phyloP scores from a whole-genome alignment of 1,140 invertebrate species.

The Drosophila eugracilis region DNA sequence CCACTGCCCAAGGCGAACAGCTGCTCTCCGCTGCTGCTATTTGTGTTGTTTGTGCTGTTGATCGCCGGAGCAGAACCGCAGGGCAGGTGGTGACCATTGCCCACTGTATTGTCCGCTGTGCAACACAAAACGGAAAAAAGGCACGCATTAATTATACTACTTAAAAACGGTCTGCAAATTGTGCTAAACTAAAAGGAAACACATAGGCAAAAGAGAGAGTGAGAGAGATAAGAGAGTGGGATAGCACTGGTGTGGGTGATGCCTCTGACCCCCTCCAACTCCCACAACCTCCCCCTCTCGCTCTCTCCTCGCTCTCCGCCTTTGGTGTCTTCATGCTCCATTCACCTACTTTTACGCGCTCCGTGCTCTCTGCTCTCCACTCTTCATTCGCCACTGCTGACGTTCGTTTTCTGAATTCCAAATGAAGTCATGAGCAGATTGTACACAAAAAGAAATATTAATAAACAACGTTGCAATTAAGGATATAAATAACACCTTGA shows the following conservation, averaged over 20 bases:
- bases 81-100: slow-evolving; percentile 75
- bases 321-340: slow-evolving; percentile 74
- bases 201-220: slow-evolving; percentile 8
- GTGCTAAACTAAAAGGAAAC: slow-evolving; percentile 15
- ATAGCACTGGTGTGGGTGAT: slow-evolving; percentile 21
- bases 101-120: slow-evolving; percentile 1
- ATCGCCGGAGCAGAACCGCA: slow-evolving; percentile 74
- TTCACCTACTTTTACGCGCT: slow-evolving; percentile 83
- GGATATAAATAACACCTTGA: background rate
- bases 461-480: background rate
- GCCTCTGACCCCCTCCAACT: background rate
- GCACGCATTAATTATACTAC: slow-evolving; percentile 73
- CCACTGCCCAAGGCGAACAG: slow-evolving; percentile 65
- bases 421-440: slow-evolving; percentile 81
- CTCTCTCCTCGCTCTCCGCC: slow-evolving; percentile 13
- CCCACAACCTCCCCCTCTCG: background rate
- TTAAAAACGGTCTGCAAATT: slow-evolving; percentile 43
- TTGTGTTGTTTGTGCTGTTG: slow-evolving; percentile 45
- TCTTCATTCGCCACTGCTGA: slow-evolving; percentile 39
- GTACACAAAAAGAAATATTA: slow-evolving; percentile 11
- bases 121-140: slow-evolving; percentile 23
- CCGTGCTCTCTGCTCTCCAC: slow-evolving; percentile 64
- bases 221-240: slow-evolving; percentile 1
- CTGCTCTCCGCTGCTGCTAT: slow-evolving; percentile 37
- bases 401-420: slow-evolving; percentile 83